Base-by-base conservation (phyloP, 2,797 vertebrate species). In the Eulemur albifrons region DNA sequence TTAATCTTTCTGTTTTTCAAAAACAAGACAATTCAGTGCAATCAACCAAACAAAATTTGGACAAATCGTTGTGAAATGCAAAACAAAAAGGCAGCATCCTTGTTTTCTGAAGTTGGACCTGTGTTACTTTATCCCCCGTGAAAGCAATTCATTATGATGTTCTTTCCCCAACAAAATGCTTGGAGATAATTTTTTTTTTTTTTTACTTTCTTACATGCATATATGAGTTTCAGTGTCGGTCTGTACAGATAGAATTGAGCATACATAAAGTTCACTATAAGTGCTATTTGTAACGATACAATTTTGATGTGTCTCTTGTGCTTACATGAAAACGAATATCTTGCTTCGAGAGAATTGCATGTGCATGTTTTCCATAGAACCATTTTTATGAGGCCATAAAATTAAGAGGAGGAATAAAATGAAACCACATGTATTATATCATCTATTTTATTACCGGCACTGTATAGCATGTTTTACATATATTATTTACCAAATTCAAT, bases 1-100 rank as follows among this genome's bases (percentile, higher is more conserved):
- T 94, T 97, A 82, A 96, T 96, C 95, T 95, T 73, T 79, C 87
- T 96, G 61, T 88, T 95, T 97, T 97, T 96, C 91, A 90, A 97
- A 97, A 95, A 94, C 77, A 96, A 92, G 63, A 95, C 92, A 96
- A 96, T 97, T 97, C 73, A 52, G 48, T 98, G 54, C 79, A 84
- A 98, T 97, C 75, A 97, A 90, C 82, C 91, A 92, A 95, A 95
- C 0, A 95, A 90, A 98, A 97, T 14, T 89, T 89, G 83, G 63
- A 97, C 92, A 45, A 95, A 94, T 73, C 61, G 6, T 40, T 97
- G 12, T 96, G 63, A 90, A 98, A 97, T 81, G 18, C 40, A 98
- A 38, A 97, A 45, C 11, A 32, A 96, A 79, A 84, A 95, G 85
- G 92, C 81, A 96, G 38, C n/a, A 18, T 87, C 21, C 8, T 86